Base-by-base conservation (phyloP, 2,113 vertebrate genomes). In the Bambusicola thoracicus region DNA sequence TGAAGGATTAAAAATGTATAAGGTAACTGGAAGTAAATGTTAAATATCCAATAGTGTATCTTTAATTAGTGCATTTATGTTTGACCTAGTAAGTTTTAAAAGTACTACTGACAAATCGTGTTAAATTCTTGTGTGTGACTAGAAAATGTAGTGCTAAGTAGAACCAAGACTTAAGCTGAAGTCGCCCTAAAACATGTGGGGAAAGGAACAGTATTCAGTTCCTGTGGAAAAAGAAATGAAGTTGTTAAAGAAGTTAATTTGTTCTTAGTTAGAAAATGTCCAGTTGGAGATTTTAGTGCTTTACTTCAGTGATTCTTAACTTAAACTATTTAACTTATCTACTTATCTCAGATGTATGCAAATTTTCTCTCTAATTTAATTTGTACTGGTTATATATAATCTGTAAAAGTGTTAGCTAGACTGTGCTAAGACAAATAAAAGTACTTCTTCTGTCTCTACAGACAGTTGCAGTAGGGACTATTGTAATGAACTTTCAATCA, bases 1-100 rank as follows among this genome's bases (percentile, higher is more conserved):
- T 15, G 92, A 95, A 95, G 96, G 96, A 40, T 83, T 97, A 63
- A 97, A 96, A 93, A 96, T 94, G 94, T 96, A 95, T 93, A 78
- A 95, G 95, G 96, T 97, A 95, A 78, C 70, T 86, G 53, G 21
- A 89, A 85, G 4, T 49, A 69, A 82, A 80, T 83, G 10, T 49
- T 8, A 67, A 70, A 17, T 59, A 12, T 81, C 32, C 8, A 3
- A 27, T 80, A 62, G 25, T 66, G 19, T 76, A 32, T 66, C 51
- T 85, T 89, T 44, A 55, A 61, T 49, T 40, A 29, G 9, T 66
- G 19, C 4, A 4, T 73, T 63, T 81, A 18, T 65, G 29, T 65
- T 94, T 90, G 49, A 65, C 36, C 20, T n/a, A 51, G 4, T 55
- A 38, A 63, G 59, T 81, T 66, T 74, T 72, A 65, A 34, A 91